Evolutionary conservation across 1,140 invertebrate species (phyloP), one percentile per base, ranked within the genome.

Genomic region (Hermetia illucens): DNA sequence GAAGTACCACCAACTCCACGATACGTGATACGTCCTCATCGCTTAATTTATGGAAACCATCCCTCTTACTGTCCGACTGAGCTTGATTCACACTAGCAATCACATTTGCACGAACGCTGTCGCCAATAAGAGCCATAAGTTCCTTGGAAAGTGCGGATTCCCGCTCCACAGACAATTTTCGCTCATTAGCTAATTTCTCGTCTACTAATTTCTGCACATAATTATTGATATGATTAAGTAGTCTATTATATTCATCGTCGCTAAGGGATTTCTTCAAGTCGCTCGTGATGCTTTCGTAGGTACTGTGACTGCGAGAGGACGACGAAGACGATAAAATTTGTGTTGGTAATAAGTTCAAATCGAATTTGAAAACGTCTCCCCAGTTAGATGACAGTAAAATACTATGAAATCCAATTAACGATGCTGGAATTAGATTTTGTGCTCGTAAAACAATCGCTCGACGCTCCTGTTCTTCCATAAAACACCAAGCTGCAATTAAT

Each of bases 151-250:
- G n/a, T n/a, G n/a, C n/a, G n/a, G n/a, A n/a, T n/a, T n/a, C n/a
- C n/a, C n/a, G n/a, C n/a, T n/a, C n/a, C n/a, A n/a, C n/a, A n/a
- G n/a, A n/a, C n/a, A n/a, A n/a, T 27, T 8, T 27, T 27, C 24
- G 24, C n/a, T n/a, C 24, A 27, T 9, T n/a, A n/a, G 24, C 8
- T 9, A 58, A 3, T 31, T 56, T 55, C 12, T 50, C 29, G 5
- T 52, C 50, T 12, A 58, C 45, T 33, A 60, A 34, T 30, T 55
- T 45, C 33, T 59, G 57, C 29, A 59, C 51, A 32, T 60, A 60
- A 27, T 44, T 49, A 18, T 60, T 57, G 9, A 60, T 48, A 36
- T 60, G 56, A 39, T 56, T 56, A 9, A 60, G 34, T 20, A 60
- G 51, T 40, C 56, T 57, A 24, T 55, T 52, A 42, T 56, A 60